Evolutionary conservation across 1,140 invertebrate species (phyloP), one percentile per base, ranked within the genome.

Genomic region (roundworm (Caenorhabditis elegans)): DNA sequence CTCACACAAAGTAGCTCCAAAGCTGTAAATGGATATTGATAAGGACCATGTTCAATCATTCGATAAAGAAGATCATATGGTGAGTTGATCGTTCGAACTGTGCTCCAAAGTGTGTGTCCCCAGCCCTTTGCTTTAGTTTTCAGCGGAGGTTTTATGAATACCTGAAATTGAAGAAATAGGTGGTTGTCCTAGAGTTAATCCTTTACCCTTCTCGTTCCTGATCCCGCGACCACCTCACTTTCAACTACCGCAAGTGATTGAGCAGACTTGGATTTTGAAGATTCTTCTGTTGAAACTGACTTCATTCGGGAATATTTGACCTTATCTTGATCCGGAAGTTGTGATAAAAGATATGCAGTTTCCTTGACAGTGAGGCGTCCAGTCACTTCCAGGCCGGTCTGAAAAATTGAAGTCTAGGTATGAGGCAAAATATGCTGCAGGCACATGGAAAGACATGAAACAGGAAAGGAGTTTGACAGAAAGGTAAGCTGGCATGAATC

Each of bases 31-130:
- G 75, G 75, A n/a, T 55, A 82, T 24, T 31, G 47, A 60, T 65
- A 78, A 6, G 81, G 75, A 19, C 81, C 81, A 75, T 82, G 75
- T 36, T 82, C 81, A 43, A 82, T 60, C 76, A 82, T 60, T 43
- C 81, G 75, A 49, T 55, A 70, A 4, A 82, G 46, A n/a, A 82
- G 15, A 47, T 70, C 60, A 70, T 70, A 19, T 39, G 60, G 60
- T 39, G 60, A 70, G 28, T 70, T 36, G 17, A 70, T 70, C 5
- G 34, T 39, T 39, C 60, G 36, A 3, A 70, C 19, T 1, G 60
- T 70, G 19, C 43, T 39, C 34, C 34, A 70, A 1, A 70, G 17
- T 19, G 19, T 70, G n/a, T 70, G 60, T 43, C 34, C 60, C 60
- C 60, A 70, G 10, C 60, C 60, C 3, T 26, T 15, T 24, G 60